Evolutionary conservation across 1,140 invertebrate genomes (phyloP), one percentile per base, ranked within the genome.

Genomic region (Neelides sp.): DNA sequence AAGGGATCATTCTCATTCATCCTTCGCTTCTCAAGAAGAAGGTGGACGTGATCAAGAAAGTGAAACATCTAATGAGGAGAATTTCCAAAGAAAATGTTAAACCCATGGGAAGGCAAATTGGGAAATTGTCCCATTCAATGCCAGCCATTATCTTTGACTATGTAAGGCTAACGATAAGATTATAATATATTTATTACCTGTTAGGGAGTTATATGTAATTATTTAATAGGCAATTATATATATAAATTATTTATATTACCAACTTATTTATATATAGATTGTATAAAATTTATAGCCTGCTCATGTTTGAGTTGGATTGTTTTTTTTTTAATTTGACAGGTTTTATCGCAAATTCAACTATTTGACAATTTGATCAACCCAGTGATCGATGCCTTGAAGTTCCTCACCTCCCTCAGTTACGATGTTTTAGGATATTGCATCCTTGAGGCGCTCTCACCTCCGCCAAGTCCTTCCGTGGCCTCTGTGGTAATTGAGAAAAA

Each of bases 71-170:
- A 5, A 94, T 98, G 86, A 97, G 97, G 71, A 75, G 94, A 41
- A 83, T 99, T 2, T 93, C 88, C 61, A 99, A 98, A 67, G 96
- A 99, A 69, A 98, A 93, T 63, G 89, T 98, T 1, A 98, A 98
- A 68, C 90, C 85, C 0, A 84, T 93, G 46, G 94, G 96, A 5
- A 71, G 96, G 50, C 80, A 88, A 28, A 84, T 99, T 48, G 95
- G 93, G 13, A 99, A 99, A 74, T 72, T 98, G 15, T 93, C 89
- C 26, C 94, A 98, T 65, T 91, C 85, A 46, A 87, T 91, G 40
- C 95, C 96, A 0, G 86, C 85, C 20, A 83, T 93, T 59, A 71
- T 98, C 0, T 97, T 98, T 65, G 91, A 98, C 70, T 98, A 98
- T 71, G 87, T 92, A 68, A 73, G 70, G 67, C 22, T 32, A 22